Percentiles rank a stretch among this genome's conserved stretches.
phyloP scores from a whole-genome alignment of 2,888 invertebrate genomes.

The Synergus japonicus region DNA sequence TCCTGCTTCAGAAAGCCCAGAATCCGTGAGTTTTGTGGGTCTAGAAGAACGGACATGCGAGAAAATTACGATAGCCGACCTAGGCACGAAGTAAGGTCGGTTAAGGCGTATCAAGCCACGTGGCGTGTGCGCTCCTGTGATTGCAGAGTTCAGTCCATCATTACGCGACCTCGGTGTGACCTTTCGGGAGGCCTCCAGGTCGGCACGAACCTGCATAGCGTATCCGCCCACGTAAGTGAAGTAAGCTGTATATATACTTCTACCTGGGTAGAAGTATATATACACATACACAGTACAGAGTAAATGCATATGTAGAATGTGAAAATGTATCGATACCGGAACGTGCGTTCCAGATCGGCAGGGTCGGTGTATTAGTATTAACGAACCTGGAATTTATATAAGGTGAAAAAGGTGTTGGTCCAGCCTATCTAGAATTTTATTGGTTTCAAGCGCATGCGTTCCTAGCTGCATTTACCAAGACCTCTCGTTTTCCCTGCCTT shows the following conservation, averaged over 20 bases:
- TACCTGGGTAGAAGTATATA: too few relatives aligned
- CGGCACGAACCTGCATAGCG: constrained; percentile 46
- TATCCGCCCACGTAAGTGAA: constrained; percentile 23
- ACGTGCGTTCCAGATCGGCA: constrained; percentile 49
- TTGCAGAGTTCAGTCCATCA: constrained; percentile 73
- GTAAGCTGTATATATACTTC: not conserved
- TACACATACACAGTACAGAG: constrained; percentile 46
- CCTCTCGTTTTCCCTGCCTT: constrained; percentile 56
- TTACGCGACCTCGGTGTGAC: constrained; percentile 72
- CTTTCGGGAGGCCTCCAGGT: constrained; percentile 70
- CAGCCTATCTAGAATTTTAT: constrained; percentile 19
- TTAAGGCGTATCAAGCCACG: constrained; percentile 67
- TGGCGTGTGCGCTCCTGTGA: constrained; percentile 75
- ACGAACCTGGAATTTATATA: constrained; percentile 53
- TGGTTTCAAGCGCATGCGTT: not conserved
- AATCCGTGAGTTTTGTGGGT: not conserved
- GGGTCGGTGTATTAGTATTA: constrained; percentile 43
- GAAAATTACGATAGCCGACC: constrained; percentile 29
- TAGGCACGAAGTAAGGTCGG: constrained; percentile 50
- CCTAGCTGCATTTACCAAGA: not conserved
- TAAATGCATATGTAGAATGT: constrained; percentile 41
- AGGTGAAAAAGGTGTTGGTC: constrained; percentile 56
- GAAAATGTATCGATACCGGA: constrained; percentile 45
- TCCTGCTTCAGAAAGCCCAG: not conserved
- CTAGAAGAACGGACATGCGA: not conserved